Conservation (phyloP, 2,113 vertebrate species). For the Cacatua alba region DNA sequence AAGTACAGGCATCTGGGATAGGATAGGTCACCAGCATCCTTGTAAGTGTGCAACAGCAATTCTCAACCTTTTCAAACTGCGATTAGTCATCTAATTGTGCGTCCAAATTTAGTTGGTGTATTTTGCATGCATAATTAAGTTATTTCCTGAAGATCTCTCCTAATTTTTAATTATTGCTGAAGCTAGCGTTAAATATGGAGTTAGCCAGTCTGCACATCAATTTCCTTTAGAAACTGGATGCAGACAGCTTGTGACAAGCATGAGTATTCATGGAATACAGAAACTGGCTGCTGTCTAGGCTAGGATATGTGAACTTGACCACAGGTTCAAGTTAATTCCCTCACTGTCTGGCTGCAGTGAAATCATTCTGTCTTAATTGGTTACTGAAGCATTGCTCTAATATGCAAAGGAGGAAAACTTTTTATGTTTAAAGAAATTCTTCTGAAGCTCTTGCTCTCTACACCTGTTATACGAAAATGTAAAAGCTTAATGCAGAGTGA, state of each 20-base stretch:
- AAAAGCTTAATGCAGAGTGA: not conserved
- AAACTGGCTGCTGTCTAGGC: constrained; percentile 35
- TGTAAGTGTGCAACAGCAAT: constrained; percentile 24
- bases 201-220: constrained; percentile 24
- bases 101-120: constrained; percentile 50
- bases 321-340: not conserved
- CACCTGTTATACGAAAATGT: not conserved
- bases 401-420: not conserved
- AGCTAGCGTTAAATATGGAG: constrained; percentile 58
- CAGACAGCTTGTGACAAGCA: constrained; percentile 52
- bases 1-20: not conserved
- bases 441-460: not conserved
- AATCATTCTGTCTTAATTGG: constrained; percentile 9
- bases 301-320: not conserved
- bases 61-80: constrained; percentile 54
- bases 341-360: not conserved
- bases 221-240: constrained; percentile 34
- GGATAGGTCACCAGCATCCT: constrained; percentile 7
- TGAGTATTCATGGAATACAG: constrained; percentile 31
- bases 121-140: constrained; percentile 65
- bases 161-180: constrained; percentile 61
- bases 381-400: not conserved
- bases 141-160: constrained; percentile 47
- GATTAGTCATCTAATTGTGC: constrained; percentile 58
- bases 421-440: not conserved